These are phyloP conservation scores for Vespertilio murinus DNA, from an alignment of 2,797 vertebrate genomes.

Conservation along the genomic window DNA sequence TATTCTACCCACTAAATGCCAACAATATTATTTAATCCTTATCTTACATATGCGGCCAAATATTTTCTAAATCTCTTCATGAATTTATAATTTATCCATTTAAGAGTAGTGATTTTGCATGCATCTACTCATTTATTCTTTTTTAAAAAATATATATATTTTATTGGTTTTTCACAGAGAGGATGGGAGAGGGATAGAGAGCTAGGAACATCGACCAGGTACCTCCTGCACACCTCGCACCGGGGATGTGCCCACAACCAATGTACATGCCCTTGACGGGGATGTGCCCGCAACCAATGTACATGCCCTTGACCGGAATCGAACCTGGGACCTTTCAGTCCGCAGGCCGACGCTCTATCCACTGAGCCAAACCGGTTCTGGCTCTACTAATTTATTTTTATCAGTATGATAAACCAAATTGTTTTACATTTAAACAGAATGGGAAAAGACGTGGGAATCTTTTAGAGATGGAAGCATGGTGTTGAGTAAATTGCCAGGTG, in stretches of 20 bases:
- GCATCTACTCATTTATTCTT: background rate
- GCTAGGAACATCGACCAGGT: too few species aligned
- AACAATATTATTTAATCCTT: constrained; percentile 19
- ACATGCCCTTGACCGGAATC: too few species aligned
- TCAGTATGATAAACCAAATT: constrained; percentile 8
- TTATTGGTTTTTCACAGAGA: too few species aligned
- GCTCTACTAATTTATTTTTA: constrained; percentile 2
- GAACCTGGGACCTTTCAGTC: too few species aligned
- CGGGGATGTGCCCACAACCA: too few species aligned
- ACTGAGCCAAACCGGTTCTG: too few species aligned
- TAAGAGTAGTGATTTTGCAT: constrained; percentile 6
- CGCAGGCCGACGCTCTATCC: too few species aligned
- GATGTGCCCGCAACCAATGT: too few species aligned
- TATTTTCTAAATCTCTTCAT: constrained; percentile 36
- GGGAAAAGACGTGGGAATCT: background rate
- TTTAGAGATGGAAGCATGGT: background rate
- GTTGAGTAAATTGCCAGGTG: background rate
- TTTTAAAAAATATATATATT: too few species aligned
- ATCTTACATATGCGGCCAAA: background rate
- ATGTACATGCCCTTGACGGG: too few species aligned
- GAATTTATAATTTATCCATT: constrained; percentile 2
- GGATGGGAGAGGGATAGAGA: too few species aligned
- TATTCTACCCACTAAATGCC: background rate
- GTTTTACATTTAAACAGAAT: background rate
- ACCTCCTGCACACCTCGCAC: too few species aligned